Base-by-base conservation (phyloP, 2,888 invertebrate species). In the Graphium colonna region DNA sequence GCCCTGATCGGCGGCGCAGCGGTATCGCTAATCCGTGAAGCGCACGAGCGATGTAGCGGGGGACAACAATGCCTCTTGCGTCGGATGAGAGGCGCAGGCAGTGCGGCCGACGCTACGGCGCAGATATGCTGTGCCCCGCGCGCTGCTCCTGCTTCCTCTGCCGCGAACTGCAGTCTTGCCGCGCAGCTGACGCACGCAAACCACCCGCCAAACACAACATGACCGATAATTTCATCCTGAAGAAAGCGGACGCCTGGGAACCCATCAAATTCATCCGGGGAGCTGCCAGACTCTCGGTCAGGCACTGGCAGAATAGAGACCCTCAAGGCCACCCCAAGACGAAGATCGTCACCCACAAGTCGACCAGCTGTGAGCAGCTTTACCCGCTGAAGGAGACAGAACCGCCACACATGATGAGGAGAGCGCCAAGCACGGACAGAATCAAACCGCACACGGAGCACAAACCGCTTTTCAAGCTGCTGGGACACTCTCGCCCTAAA, bases 81-180 rank as follows among this genome's bases (percentile, higher is more conserved):
- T 67, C 71, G 77, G 72, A 68, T 67, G 64, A 60, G 60, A 57
- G 57, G 49, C 55, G 63, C 60, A 60, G 68, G 63, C 82, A 85
- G 86, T 85, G 83, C 79, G 77, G 71, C 77, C 80, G 81, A 73
- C 77, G 79, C 86, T 71, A 69, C 71, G 76, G 77, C 77, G 68
- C 75, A 75, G 86, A 75, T 75, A 93, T 93, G 93, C 92, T 91
- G 88, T 94, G 94, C 86, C 90, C 91, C 69, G 91, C 92, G 89
- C 92, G 94, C 68, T 95, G 95, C 80, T 90, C 90, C 66, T 95
- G 95, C 82, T 92, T 93, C 72, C 90, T 95, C 71, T 95, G 95
- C 77, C 92, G 94, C 61, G 94, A 95, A 77, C 81, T 95, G 66
- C 92, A 91, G 67, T 92, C 92, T 64, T 93, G 91, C 73, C 91